Evolutionary conservation across 2,888 invertebrate genomes (phyloP), one percentile per base, ranked within the genome.

Genomic region (Drosophila barbarae): DNA sequence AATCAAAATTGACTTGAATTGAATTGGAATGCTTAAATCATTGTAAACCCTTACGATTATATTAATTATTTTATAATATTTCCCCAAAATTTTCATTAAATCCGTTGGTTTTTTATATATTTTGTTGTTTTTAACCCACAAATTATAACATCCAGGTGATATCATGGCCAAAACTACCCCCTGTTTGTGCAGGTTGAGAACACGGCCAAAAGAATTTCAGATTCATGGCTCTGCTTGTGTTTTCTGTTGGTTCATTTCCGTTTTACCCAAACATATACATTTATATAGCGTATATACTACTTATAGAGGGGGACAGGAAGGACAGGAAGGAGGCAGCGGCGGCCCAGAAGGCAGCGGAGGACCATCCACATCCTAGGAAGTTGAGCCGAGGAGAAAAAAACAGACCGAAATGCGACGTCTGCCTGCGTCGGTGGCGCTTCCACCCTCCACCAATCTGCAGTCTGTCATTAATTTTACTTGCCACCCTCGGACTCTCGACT

Each of bases 181-280:
- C 5, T 3, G 0, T n/a, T 60, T 8, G 23, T 13, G 13, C 28
- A 30, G 18, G 9, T 2, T 32, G 13, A 26, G 21, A 42, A 26
- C 52, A 28, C 52, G 52, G 50, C n/a, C 63, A 36, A 38, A 52
- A 71, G 77, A 81, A 80, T 83, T 83, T 83, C 81, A 80, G 84
- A 79, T 80, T 80, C 84, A 80, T 77, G 65, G 74, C 81, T 66
- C 60, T 73, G 76, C 42, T 70, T 68, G 49, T 68, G 52, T 41
- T 69, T 60, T 80, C 69, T 77, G 78, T 80, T 83, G 73, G 67
- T 75, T 79, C 79, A 80, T 83, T 80, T 79, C 83, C 83, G 77
- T 76, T 82, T 50, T 65, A 60, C 72, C 72, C 70, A 65, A 64
- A 66, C 60, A 71, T 36, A 59, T 44, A 50, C 32, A 21, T 35